Base-by-base conservation (phyloP, 1,140 invertebrate genomes). In the Anastrepha obliqua region DNA sequence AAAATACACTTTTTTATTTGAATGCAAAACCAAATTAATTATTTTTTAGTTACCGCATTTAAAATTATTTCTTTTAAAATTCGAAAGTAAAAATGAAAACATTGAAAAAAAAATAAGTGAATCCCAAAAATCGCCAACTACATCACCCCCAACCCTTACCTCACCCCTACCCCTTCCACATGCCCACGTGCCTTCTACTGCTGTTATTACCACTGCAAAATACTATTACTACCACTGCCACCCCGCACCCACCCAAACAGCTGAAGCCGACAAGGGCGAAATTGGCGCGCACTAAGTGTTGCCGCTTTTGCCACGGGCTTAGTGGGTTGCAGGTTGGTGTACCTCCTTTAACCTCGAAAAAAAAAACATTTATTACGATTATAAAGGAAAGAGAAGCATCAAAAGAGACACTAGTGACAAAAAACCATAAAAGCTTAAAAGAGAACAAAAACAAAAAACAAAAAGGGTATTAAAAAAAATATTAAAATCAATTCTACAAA, bases 381-480 rank as follows among this genome's bases (percentile, higher is more conserved):
- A 74, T 51, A 47, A 87, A 74, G 44, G 42, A 47, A 74, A 51
- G 20, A 81, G 74, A 81, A 81, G 74, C 47, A 29, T 55, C 47
- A 92, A 93, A 92, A 93, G 92, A 93, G 92, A 93, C 92, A 93
- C 92, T 93, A 92, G 92, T 93, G 92, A 93, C 92, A 92, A 89
- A 90, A 86, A 85, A 88, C 81, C 89, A 89, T 89, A 90, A 89
- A 89, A 85, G 81, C 70, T 89, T 85, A 89, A 85, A 90, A 89
- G 90, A 88, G 29, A 89, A 87, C 89, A 87, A 88, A 88, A 87
- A 90, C 60, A 88, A 87, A 88, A 64, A 59, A 89, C 85, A 88
- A 88, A 89, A 91, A 85, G 89, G 89, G 60, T 60, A 90, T 87
- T 88, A 89, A 86, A 87, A 89, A 86, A 89, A 88, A 58, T 62